Percentiles rank a stretch among this genome's conserved stretches.
phyloP scores from a whole-genome alignment of 1,140 invertebrate genomes.

The Camponotus pennsylvanicus region DNA sequence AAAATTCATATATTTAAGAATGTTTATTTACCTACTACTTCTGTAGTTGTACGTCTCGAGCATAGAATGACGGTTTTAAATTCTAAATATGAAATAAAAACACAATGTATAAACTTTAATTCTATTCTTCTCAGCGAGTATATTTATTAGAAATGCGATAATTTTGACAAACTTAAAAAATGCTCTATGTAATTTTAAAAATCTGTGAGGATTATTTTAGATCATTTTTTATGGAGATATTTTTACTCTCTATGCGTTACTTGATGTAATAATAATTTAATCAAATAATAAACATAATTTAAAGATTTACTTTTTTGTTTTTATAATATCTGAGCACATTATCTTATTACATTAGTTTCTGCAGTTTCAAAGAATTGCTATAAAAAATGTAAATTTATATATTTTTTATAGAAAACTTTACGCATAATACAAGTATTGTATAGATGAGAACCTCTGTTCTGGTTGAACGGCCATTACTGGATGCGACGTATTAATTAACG shows the following conservation, averaged over 20 bases:
- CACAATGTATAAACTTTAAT: slow-evolving; percentile 12
- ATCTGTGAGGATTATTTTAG: not conserved
- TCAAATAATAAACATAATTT: not conserved
- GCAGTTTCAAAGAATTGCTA: not conserved
- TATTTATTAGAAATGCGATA: slow-evolving; percentile 48
- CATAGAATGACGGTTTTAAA: slow-evolving; percentile 49
- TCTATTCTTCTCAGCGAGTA: slow-evolving; percentile 53
- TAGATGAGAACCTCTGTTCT: slow-evolving; percentile 58
- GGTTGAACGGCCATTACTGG: slow-evolving; percentile 73
- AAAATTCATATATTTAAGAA: not conserved
- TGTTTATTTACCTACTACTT: not conserved
- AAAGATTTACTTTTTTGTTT: not conserved
- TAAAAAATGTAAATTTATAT: not conserved
- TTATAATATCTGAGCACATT: not conserved
- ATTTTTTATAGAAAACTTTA: slow-evolving; percentile 13
- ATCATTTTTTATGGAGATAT: not conserved
- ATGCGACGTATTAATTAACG: slow-evolving; percentile 77
- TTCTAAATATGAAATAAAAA: slow-evolving; percentile 16
- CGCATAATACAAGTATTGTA: slow-evolving; percentile 30
- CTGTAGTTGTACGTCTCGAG: not conserved
- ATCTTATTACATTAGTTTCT: not conserved
- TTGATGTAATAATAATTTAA: not conserved
- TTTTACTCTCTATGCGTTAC: not conserved
- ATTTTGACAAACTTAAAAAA: slow-evolving; percentile 31
- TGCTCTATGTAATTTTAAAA: slow-evolving; percentile 26